Evolutionary conservation across 2,888 invertebrate species (phyloP), one percentile per base, ranked within the genome.

Genomic region (Rhorus exstirpatorius): DNA sequence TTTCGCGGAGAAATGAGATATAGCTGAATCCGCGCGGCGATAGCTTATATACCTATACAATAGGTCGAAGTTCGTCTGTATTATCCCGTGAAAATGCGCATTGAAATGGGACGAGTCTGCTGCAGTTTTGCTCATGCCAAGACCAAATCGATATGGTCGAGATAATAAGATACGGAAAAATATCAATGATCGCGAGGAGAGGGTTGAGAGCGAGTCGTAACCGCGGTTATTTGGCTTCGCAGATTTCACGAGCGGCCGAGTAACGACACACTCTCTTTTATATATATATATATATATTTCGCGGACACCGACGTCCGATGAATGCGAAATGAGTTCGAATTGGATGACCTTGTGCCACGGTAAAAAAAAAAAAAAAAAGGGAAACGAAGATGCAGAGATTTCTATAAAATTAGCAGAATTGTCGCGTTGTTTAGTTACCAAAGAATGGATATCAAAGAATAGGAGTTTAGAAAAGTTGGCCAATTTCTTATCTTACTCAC

Each of bases 271-370:
- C n/a, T n/a, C n/a, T n/a, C n/a, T n/a, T n/a, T n/a, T n/a, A n/a
- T 17, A 24, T 8, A 3, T 58, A 44, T 46, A 24, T n/a, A 21
- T 35, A 24, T 51, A 41, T 41, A 67, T 67, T 14, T 49, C 8
- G 2, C 1, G 46, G n/a, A 7, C 19, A 10, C 7, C 14, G n/a
- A 26, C 38, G 26, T 53, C 26, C 46, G 6, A 41, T 51, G 41
- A 74, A 74, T 79, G 51, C 72, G 24, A 53, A 61, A 79, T 68
- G 44, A 72, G 67, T 58, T 58, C 49, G 49, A 21, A 21, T 4
- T 14, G 26, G 35, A n/a, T 46, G 75, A 65, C 65, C 75, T 65
- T 75, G 55, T 14, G 21, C 53, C 53, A 3, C 24, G n/a, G 14
- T 7, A 14, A 4, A 38, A 61, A 61, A 49, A n/a, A 49, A 44